Conservation (phyloP, 2,888 invertebrate species). For the Cryptocheilus praepositus region DNA sequence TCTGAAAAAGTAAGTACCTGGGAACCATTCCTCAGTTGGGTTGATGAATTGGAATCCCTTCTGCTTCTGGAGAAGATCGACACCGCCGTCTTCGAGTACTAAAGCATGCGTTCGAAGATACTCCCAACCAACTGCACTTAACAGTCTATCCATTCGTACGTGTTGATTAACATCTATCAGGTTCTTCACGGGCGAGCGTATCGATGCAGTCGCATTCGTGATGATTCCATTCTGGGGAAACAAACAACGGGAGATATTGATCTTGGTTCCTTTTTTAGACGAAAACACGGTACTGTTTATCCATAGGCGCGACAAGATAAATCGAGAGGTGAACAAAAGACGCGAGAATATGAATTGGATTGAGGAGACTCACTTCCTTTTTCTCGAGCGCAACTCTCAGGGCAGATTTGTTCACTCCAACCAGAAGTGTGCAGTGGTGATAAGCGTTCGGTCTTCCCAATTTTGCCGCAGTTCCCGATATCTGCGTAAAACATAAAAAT, state of each 20-base stretch:
- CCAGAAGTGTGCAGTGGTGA: slow-evolving; percentile 97
- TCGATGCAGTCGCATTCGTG: slow-evolving; percentile 88
- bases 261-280: not conserved
- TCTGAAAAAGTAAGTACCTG: slow-evolving; percentile 78
- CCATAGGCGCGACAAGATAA: slow-evolving; percentile 2
- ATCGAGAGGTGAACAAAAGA: not conserved
- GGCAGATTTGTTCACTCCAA: slow-evolving; percentile 87
- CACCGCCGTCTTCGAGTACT: slow-evolving; percentile 83
- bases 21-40: slow-evolving; percentile 92
- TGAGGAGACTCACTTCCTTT: slow-evolving; percentile 79
- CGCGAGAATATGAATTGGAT: not conserved
- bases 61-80: slow-evolving; percentile 83
- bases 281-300: too few relatives aligned
- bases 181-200: slow-evolving; percentile 89
- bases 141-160: slow-evolving; percentile 83
- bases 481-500: slow-evolving; percentile 76
- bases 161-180: slow-evolving; percentile 84
- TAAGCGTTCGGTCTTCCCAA: slow-evolving; percentile 92
- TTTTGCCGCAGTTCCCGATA: slow-evolving; percentile 97
- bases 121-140: slow-evolving; percentile 89
- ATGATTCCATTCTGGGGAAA: slow-evolving; percentile 85
- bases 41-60: slow-evolving; percentile 90
- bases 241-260: slow-evolving; percentile 15
- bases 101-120: slow-evolving; percentile 85
- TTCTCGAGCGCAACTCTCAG: slow-evolving; percentile 84